Percentiles rank a stretch among this genome's conserved stretches.
These are phyloP conservation scores for Lepidurus packardi DNA, from an alignment of 1,140 invertebrate genomes.

Conservation along the genomic window DNA sequence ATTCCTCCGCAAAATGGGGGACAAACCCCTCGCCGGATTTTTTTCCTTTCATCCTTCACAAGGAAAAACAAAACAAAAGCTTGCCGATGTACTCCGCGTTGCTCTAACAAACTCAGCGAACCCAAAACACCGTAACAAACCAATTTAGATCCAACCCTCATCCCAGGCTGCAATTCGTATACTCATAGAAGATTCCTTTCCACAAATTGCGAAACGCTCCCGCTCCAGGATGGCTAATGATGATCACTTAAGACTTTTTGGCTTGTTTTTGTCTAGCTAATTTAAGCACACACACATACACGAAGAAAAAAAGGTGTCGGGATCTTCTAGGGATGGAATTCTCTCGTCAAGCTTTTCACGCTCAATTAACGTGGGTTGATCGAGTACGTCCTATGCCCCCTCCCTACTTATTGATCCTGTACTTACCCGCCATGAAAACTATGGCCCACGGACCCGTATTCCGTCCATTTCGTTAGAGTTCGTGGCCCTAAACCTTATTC, in stretches of 20 bases:
- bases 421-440: background rate
- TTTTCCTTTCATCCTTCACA: background rate
- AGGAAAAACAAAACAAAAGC: background rate
- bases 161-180: background rate
- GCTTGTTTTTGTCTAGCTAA: background rate
- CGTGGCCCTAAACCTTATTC: background rate
- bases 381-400: background rate
- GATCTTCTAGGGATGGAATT: background rate
- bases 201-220: background rate
- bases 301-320: background rate
- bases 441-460: background rate
- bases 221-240: background rate
- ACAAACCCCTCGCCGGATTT: background rate
- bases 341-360: background rate
- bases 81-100: background rate
- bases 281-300: background rate
- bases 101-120: background rate
- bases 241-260: background rate
- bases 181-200: background rate
- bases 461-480: background rate
- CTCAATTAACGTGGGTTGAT: background rate
- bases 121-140: background rate
- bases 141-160: background rate
- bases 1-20: background rate
- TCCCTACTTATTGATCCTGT: background rate